Base-by-base conservation (phyloP, 2,797 vertebrate genomes). In the Moxostoma hubbsi region DNA sequence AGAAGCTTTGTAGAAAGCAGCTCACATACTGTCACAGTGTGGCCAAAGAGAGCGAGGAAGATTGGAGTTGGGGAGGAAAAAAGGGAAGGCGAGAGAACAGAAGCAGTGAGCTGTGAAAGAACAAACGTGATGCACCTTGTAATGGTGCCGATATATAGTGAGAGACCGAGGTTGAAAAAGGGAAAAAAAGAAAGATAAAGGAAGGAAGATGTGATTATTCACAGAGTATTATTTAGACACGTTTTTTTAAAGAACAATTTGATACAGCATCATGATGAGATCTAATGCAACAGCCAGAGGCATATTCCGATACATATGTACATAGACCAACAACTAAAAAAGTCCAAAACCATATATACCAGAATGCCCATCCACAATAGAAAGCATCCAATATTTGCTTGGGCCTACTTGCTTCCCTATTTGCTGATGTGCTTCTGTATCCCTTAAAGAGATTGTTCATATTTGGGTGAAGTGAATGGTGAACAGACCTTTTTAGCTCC, bases 31-130 rank as follows among this genome's bases (percentile, higher is more conserved):
- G 13, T 54, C 54, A 9, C 15, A 15, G 57, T 75, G 16, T 5
- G 18, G 74, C 74, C 47, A 36, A 65, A 74, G 68, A 45, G 10
- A 15, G 15, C 6, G 54, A 59, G 65, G 13, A 47, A 13, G 65
- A 64, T 77, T 74, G 45, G 74, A 73, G 24, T n/a, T 66, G 75
- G 55, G 24, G 51, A 36, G 66, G 7, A 64, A 18, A 73, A 73
- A 69, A 68, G 67, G 73, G 80, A 68, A 79, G 75, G 68, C 61
- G 11, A 69, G 63, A 64, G 50, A 74, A 70, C 6, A 36, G 64
- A 57, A 72, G 80, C 47, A 59, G 69, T 62, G 75, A 83, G 57
- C 68, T 75, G 80, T 74, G 78, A 80, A 66, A 79, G 77, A 71
- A 85, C 16, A 85, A 79, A 84, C 67, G 61, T 63, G 61, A 63